phyloP scores from a whole-genome alignment of 2,888 invertebrate genomes.

The Griposia aprilina region DNA sequence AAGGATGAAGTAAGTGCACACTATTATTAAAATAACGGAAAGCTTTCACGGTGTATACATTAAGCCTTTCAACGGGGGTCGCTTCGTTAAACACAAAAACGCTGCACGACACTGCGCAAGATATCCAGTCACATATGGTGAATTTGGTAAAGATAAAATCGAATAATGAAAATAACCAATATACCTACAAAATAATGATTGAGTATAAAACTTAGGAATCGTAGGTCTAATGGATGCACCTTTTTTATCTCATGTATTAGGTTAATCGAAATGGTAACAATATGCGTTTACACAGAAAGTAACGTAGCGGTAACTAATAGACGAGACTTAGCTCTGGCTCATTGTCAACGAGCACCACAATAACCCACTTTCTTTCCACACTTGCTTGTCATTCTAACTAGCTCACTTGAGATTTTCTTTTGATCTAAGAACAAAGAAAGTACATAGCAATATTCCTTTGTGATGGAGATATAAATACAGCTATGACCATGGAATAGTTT shows the following conservation, averaged over 20 bases:
- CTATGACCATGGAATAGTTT: constrained; percentile 7
- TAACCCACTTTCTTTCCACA: constrained; percentile 60
- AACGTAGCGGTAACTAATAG: constrained; percentile 55
- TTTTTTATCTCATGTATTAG: neutral
- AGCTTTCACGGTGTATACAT: neutral
- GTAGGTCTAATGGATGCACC: neutral
- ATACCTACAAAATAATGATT: neutral
- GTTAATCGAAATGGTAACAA: constrained; percentile 34
- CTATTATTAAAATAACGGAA: neutral
- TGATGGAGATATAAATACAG: constrained; percentile 16
- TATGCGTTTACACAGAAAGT: constrained; percentile 47
- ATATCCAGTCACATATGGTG: neutral
- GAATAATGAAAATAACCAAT: neutral
- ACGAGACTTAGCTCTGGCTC: constrained; percentile 44
- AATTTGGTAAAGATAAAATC: neutral
- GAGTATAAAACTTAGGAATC: neutral
- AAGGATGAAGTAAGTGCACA: neutral
- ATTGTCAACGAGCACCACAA: constrained; percentile 55
- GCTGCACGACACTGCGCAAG: neutral
- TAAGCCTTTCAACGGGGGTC: neutral
- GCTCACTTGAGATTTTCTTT: constrained; percentile 51
- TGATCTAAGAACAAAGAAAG: constrained; percentile 44
- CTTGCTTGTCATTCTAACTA: constrained; percentile 58
- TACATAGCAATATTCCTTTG: constrained; percentile 29
- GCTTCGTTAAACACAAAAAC: neutral